phyloP scores from a whole-genome alignment of 2,888 invertebrate species.

The Torymus aiolomorphi region DNA sequence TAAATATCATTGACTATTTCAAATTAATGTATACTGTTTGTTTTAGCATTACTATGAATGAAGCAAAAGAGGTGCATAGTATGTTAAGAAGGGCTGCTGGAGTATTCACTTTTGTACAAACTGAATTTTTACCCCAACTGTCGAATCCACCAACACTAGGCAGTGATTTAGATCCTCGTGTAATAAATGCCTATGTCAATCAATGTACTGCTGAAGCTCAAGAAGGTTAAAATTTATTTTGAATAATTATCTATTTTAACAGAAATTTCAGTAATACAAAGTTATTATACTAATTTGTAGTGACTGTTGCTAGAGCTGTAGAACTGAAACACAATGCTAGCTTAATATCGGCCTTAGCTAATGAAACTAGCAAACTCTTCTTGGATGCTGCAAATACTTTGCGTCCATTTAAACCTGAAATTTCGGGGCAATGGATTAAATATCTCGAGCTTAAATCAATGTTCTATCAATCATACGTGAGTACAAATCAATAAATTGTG shows the following conservation, averaged over 20 bases:
- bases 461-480: conserved; percentile 80
- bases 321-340: conserved; percentile 80
- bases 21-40: conserved; percentile 11
- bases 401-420: conserved; percentile 75
- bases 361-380: conserved; percentile 80
- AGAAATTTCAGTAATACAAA: conserved; percentile 12
- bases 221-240: conserved; percentile 74
- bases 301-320: conserved; percentile 81
- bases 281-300: conserved; percentile 60
- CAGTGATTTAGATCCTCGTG: conserved; percentile 78
- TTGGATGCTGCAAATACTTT: conserved; percentile 78
- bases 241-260: conserved; percentile 6
- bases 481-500: conserved; percentile 58
- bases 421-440: conserved; percentile 79
- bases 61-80: conserved; percentile 81
- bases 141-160: conserved; percentile 73
- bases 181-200: conserved; percentile 79
- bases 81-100: conserved; percentile 80
- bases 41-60: conserved; percentile 77
- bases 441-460: conserved; percentile 79
- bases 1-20: not conserved
- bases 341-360: conserved; percentile 79
- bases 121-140: conserved; percentile 74
- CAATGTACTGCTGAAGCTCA: conserved; percentile 83
- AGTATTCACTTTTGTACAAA: conserved; percentile 78